These are phyloP conservation scores for Oryzias sinensis DNA, from an alignment of 2,797 vertebrate species.

Conservation along the genomic window DNA sequence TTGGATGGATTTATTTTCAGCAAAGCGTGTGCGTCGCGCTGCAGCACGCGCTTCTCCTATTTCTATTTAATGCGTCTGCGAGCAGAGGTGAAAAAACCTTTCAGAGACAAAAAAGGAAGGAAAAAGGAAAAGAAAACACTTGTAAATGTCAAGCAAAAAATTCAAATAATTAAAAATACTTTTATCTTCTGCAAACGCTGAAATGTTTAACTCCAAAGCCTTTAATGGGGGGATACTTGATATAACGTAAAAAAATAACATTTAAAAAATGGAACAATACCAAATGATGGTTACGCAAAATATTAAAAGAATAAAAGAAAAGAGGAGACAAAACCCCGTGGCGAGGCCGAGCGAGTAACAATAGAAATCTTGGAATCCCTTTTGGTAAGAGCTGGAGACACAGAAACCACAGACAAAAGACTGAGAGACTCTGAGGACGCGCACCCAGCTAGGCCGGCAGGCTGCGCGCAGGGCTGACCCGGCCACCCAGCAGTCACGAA, in stretches of 20 bases:
- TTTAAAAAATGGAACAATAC: conserved; percentile 9
- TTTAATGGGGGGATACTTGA: neutral
- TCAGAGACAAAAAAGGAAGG: too few species aligned
- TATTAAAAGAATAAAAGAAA: conserved; percentile 7
- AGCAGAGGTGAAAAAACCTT: neutral
- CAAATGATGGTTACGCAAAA: neutral
- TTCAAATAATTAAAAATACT: neutral
- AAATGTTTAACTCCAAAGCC: neutral
- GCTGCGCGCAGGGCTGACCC: conserved; percentile 11
- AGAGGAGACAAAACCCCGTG: conserved; percentile 43
- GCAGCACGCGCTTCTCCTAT: neutral
- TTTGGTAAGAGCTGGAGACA: conserved; percentile 25
- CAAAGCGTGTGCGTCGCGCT: conserved; percentile 4
- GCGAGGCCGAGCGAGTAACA: conserved; percentile 49
- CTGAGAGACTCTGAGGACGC: conserved; percentile 21
- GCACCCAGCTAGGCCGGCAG: neutral
- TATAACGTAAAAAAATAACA: neutral
- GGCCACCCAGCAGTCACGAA: conserved; percentile 8
- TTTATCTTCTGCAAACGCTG: neutral
- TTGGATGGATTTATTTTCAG: conserved; percentile 27
- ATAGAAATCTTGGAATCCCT: conserved; percentile 60
- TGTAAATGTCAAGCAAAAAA: neutral
- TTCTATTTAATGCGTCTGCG: neutral
- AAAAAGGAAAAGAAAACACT: too few species aligned
- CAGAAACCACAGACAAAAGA: conserved; percentile 70